Conservation (phyloP, 2,888 invertebrate species). For the Agrochola litura region DNA sequence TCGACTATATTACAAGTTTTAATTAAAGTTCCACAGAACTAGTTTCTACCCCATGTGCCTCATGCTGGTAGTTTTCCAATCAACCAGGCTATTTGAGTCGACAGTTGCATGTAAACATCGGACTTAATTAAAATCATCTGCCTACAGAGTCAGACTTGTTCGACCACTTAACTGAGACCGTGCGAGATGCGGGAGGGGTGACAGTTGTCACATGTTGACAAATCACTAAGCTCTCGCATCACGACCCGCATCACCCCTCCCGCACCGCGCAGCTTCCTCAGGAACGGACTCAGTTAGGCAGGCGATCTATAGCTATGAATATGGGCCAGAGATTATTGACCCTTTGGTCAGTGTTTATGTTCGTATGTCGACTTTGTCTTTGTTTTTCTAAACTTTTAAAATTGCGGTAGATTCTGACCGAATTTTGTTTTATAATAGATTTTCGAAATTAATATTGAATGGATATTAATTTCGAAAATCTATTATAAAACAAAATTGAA, state of each 20-base stretch:
- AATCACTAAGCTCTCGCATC: no score
- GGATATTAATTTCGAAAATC: no score
- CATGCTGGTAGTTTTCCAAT: conserved; percentile 49
- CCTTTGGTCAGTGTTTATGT: background rate
- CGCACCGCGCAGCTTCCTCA: no score
- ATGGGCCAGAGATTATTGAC: conserved; percentile 10
- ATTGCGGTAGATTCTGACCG: background rate
- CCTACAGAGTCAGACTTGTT: background rate
- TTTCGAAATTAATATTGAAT: no score
- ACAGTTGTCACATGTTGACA: no score
- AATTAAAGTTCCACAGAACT: background rate
- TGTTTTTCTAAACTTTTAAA: background rate
- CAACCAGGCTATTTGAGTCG: conserved; percentile 47
- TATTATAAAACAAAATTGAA: no score
- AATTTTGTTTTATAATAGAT: background rate
- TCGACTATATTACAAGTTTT: background rate
- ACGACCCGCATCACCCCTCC: no score
- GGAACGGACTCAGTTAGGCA: no score
- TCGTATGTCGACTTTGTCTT: background rate
- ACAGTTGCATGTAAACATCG: conserved; percentile 50
- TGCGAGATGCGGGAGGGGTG: no score
- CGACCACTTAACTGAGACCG: no score
- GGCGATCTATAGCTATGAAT: conserved; percentile 6
- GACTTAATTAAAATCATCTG: conserved; percentile 56
- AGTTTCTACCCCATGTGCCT: background rate